Evolutionary conservation across 2,113 vertebrate species (phyloP), one percentile per base, ranked within the genome.

Genomic region (Raja brachyura): DNA sequence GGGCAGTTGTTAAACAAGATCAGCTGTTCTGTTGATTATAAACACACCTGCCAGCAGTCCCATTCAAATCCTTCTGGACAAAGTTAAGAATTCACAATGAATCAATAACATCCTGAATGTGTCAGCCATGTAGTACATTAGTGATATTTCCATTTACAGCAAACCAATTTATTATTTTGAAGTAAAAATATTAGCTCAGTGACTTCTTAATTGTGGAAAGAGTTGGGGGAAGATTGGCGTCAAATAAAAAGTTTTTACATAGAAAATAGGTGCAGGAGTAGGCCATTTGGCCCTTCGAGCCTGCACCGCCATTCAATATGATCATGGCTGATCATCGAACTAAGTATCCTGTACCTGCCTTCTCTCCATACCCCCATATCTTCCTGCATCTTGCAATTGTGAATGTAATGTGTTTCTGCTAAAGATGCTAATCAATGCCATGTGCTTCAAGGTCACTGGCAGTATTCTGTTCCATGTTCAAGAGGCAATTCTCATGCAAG

Each of bases 1-100:
- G 75, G 7, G n/a, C 3, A 33, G 13, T 63, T 28, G 13, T 63
- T 28, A 88, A 88, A 88, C 59, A 88, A 88, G 83, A 33, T 88
- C 83, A 88, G 83, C 83, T 88, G 83, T 33, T 88, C 31, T 88
- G 25, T n/a, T n/a, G 59, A 88, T 88, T 88, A 88, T 88, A 88
- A 86, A 16, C 2, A 16, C 83, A 88, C 83, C 83, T 66, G 83
- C 83, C 61, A 88, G n/a, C 63, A 8, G 13, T 28, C 14, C 59
- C 83, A 66, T 63, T 88, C 31, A 66, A 88, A 61, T 86, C 6
- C 59, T 63, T 63, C 28, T 31, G 59, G 56, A 28, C 83, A 14
- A 88, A 28, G 63, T 63, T n/a, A 88, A 88, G 59, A 88, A 63
- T 63, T 66, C 59, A 88, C n/a, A 66, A 88, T 63, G 63, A 88